Base-by-base conservation (phyloP, 2,113 vertebrate genomes). In the Nannospalax galili region DNA sequence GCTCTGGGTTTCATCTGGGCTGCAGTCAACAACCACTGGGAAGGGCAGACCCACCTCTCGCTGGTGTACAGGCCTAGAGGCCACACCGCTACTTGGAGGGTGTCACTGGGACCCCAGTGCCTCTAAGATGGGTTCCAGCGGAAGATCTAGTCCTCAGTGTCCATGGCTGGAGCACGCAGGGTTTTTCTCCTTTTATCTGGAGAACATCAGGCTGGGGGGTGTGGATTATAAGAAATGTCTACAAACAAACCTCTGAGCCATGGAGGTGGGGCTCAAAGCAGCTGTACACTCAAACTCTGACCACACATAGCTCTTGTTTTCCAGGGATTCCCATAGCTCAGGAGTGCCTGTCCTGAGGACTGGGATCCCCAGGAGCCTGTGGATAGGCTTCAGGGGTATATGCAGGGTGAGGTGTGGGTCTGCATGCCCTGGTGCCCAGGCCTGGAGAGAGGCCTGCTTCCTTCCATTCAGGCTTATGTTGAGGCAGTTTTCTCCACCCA, bases 31-130 rank as follows among this genome's bases (percentile, higher is more conserved):
- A 30, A n/a, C 8, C 5, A 30, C 32, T 37, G 40, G 7, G 65
- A 24, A 9, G 0, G 24, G 24, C 48, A 56, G 10, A 56, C 60
- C 67, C 52, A 67, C 70, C 52, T 67, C 82, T 30, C 69, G 28
- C 88, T 35, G 75, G 26, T 40, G 6, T 0, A 17, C 26, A 7
- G 45, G 35, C 35, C 8, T 0, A 40, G n/a, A 0, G 32, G 82
- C 64, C 32, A 12, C 67, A 69, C 30, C 35, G 67, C 67, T 69
- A 4, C 12, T 32, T 69, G 30, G 67, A 14, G 67, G 67, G 30
- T 32, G 28, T 32, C 30, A 15, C 7, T 67, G 67, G 67, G 30
- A 14, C 30, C 30, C 28, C 65, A 67, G 65, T 56, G 7, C 74
- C 14, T 65, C 42, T 12, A 78, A 64, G 14, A 4, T 7, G 62